Percentiles rank a stretch among this genome's conserved stretches.
Evolutionary conservation across 2,888 invertebrate species (phyloP).

Genomic region (Melanotus villosus): DNA sequence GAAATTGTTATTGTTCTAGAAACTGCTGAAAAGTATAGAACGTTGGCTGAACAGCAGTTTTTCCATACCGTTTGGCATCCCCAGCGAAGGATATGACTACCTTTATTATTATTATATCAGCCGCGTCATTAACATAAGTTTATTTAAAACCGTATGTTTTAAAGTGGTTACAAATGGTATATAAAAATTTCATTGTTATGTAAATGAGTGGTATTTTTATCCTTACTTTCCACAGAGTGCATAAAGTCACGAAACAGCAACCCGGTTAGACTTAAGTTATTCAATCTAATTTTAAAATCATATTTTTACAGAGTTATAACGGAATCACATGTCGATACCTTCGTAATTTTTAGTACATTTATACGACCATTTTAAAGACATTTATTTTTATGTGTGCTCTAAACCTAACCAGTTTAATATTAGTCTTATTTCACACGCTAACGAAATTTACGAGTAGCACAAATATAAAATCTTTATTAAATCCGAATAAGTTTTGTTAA

Average conservation of each 20-base stretch:
- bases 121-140: neutral
- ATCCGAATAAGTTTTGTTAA: neutral
- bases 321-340: neutral
- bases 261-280: neutral
- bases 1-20: too few species aligned
- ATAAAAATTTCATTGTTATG: slow-evolving; percentile 16
- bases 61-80: too few species aligned
- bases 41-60: too few species aligned
- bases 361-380: too few species aligned
- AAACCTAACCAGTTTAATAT: too few species aligned
- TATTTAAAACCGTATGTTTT: slow-evolving; percentile 1
- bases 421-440: too few species aligned
- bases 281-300: neutral
- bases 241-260: slow-evolving; percentile 1
- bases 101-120: neutral
- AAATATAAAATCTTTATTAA: too few species aligned
- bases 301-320: neutral
- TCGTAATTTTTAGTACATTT: neutral
- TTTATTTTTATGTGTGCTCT: too few species aligned
- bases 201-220: slow-evolving; percentile 9
- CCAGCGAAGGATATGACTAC: too few species aligned
- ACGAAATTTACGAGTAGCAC: too few species aligned
- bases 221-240: slow-evolving; percentile 1
- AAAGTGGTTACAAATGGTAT: neutral
- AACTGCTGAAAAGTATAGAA: too few species aligned